Percentiles rank a stretch among this genome's conserved stretches.
These are phyloP conservation scores for Hypomesus transpacificus DNA, from an alignment of 2,113 vertebrate genomes.

Conservation along the genomic window DNA sequence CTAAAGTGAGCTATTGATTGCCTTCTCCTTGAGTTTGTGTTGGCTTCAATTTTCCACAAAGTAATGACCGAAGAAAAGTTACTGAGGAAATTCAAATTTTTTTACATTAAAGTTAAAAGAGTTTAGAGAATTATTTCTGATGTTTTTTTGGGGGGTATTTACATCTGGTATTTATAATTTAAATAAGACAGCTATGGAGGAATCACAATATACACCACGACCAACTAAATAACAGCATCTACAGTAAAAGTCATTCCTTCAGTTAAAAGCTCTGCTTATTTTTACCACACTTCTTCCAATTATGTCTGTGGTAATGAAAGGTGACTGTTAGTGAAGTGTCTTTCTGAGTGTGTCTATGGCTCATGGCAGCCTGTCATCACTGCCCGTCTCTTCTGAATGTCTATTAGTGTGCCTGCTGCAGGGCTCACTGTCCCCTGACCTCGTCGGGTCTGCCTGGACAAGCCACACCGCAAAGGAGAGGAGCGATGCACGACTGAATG, in stretches of 20 bases:
- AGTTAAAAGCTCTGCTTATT: not conserved
- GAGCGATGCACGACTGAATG: slow-evolving; percentile 10
- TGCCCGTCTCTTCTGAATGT: slow-evolving; percentile 3
- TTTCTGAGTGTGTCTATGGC: slow-evolving; percentile 4
- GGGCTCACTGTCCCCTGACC: slow-evolving; percentile 27
- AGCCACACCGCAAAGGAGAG: not conserved
- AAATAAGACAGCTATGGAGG: too few species aligned
- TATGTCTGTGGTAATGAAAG: not conserved
- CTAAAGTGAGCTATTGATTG: slow-evolving; percentile 7
- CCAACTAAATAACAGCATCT: too few species aligned
- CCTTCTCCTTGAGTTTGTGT: not conserved
- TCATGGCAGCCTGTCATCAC: not conserved
- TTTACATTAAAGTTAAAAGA: not conserved
- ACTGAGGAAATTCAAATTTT: slow-evolving; percentile 2
- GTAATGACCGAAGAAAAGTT: not conserved
- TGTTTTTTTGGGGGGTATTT: not conserved
- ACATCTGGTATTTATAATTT: not conserved
- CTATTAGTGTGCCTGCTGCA: slow-evolving; percentile 6
- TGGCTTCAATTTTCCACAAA: not conserved
- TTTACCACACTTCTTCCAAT: slow-evolving; percentile 15
- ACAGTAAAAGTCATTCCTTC: not conserved
- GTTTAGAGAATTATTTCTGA: not conserved
- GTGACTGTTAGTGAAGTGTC: not conserved
- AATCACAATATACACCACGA: too few species aligned
- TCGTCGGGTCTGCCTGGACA: slow-evolving; percentile 13